A percentile compares a stretch with the other conserved stretches of the same genome.
Conservation (phyloP, 2,797 vertebrate genomes). For the Manis javanica region DNA sequence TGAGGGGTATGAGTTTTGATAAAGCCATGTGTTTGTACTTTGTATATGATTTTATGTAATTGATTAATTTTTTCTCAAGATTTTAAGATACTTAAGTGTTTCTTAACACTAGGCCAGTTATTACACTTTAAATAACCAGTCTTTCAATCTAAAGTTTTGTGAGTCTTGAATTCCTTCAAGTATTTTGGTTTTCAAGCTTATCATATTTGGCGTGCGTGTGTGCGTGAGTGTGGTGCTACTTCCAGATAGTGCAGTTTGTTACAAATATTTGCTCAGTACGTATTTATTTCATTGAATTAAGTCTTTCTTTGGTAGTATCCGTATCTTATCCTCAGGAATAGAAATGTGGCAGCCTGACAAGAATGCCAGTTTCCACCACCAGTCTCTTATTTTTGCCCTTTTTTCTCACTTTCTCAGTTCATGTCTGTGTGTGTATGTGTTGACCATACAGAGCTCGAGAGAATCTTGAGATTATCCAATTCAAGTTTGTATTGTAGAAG, state of each 20-base stretch:
- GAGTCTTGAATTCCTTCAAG: constrained; percentile 58
- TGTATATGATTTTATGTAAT: constrained; percentile 42
- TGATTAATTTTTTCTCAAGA: not conserved
- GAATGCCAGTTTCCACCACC: not conserved
- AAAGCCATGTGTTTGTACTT: constrained; percentile 29
- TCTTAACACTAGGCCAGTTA: not conserved
- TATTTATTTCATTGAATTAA: not conserved
- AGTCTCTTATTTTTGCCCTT: not conserved
- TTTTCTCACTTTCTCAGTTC: not conserved
- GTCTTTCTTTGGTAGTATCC: not conserved
- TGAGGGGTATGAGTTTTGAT: not conserved
- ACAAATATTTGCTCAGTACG: constrained; percentile 3
- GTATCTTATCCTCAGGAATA: not conserved
- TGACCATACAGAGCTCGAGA: not conserved
- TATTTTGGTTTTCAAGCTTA: not conserved
- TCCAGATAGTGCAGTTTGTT: not conserved
- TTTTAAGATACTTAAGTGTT: not conserved
- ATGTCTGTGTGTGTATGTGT: not conserved
- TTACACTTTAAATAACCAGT: constrained; percentile 13
- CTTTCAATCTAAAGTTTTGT: constrained; percentile 54
- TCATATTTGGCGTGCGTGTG: too few species aligned
- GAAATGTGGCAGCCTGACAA: not conserved
- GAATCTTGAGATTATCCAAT: not conserved
- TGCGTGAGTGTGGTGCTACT: not conserved
- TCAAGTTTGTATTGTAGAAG: constrained; percentile 38